Percentiles rank a stretch among this genome's conserved stretches.
These are phyloP conservation scores for Thereva nobilitata DNA, from an alignment of 2,888 invertebrate species.

Conservation along the genomic window DNA sequence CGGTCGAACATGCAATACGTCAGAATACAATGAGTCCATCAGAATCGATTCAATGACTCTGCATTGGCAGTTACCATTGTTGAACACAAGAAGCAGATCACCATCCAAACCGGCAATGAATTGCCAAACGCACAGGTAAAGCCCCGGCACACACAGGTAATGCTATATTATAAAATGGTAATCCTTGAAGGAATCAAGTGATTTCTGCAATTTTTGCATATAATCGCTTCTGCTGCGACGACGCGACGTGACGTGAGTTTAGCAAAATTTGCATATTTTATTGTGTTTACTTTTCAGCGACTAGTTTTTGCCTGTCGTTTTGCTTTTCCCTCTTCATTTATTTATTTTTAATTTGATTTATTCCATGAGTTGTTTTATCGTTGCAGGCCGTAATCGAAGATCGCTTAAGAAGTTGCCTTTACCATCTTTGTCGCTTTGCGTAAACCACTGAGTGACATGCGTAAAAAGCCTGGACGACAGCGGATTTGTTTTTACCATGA, in stretches of 20 bases:
- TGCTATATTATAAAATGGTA: no score
- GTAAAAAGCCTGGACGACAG: conserved; percentile 1
- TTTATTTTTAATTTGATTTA: conserved; percentile 2
- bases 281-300: not conserved
- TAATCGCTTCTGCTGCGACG: conserved; percentile 6
- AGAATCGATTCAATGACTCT: no score
- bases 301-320: not conserved
- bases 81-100: no score
- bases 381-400: conserved; percentile 12
- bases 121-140: no score
- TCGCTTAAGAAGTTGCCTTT: conserved; percentile 19
- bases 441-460: conserved; percentile 14
- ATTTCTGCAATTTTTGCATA: conserved; percentile 7
- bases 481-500: not conserved
- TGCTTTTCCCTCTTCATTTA: not conserved
- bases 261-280: conserved; percentile 7
- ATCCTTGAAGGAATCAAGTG: not conserved
- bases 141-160: no score
- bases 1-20: no score
- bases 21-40: no score
- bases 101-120: no score
- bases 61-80: no score
- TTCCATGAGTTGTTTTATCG: conserved; percentile 12
- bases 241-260: not conserved
- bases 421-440: conserved; percentile 26